phyloP scores from a whole-genome alignment of 1,140 invertebrate genomes.

The Pristionchus pacificus region DNA sequence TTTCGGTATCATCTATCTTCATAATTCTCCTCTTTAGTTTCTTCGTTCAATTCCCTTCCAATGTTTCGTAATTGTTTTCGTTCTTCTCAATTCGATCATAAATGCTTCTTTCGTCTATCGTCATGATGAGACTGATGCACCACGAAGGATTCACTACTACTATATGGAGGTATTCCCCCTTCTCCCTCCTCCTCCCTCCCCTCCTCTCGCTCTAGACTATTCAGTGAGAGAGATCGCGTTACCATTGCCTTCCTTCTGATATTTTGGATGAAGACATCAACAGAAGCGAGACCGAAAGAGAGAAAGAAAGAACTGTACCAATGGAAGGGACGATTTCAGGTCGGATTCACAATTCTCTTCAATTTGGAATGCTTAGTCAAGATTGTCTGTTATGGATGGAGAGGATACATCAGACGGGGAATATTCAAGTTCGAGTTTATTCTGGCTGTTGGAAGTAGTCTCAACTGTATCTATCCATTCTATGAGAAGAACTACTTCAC shows the following conservation, averaged over 20 bases:
- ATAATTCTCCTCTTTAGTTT: slow-evolving; percentile 61
- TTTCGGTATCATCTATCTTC: slow-evolving; percentile 6
- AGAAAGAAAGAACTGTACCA: not conserved
- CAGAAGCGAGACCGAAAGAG: too few relatives aligned
- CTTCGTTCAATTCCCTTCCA: slow-evolving; percentile 78
- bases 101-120: slow-evolving; percentile 92
- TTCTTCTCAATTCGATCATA: slow-evolving; percentile 87
- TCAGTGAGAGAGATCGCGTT: too few relatives aligned
- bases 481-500: slow-evolving; percentile 84
- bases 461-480: slow-evolving; percentile 84
- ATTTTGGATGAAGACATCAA: too few relatives aligned
- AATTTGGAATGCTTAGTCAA: slow-evolving; percentile 93
- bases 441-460: slow-evolving; percentile 84
- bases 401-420: slow-evolving; percentile 87
- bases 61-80: slow-evolving; percentile 83
- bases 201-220: too few relatives aligned
- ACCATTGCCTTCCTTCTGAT: too few relatives aligned
- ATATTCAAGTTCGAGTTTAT: slow-evolving; percentile 97
- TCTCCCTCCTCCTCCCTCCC: too few relatives aligned
- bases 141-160: slow-evolving; percentile 73
- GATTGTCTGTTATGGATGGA: slow-evolving; percentile 91
- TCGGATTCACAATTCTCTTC: slow-evolving; percentile 72
- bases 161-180: too few relatives aligned
- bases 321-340: slow-evolving; percentile 34
- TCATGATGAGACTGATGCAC: slow-evolving; percentile 75